Base-by-base conservation (phyloP, 2,888 invertebrate genomes). In the Amphimallon solstitiale region DNA sequence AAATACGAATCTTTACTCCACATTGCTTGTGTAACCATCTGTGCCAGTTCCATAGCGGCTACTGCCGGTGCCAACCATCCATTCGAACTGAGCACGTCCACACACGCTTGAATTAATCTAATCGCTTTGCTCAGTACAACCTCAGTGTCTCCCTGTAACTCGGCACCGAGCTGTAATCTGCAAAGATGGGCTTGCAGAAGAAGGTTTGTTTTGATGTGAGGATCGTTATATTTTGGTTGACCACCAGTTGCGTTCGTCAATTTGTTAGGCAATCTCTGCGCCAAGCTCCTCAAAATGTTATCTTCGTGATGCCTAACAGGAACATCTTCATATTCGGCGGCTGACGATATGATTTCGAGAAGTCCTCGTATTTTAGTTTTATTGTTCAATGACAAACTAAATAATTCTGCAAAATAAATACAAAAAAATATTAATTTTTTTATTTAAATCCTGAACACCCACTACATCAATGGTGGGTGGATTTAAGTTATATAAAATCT, bases 1-100 rank as follows among this genome's bases (percentile, higher is more conserved):
- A 99, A 86, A 79, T 98, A 97, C 0, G 97, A 95, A 84, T 99
- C 99, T 82, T 97, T 98, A 77, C 94, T 95, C 97, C 98, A 99
- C 97, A 99, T 97, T 7, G 98, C 98, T 84, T 99, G 99, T 0
- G 99, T 99, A 1, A 96, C 94, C 98, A 99, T 99, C 85, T 99
- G 99, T 0, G 98, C 97, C 76, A 99, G 85, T 84, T 99, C 99
- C 99, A 99, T 99, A 76, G 98, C 98, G 14, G 98, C 97, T 40
- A 99, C 94, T 2, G 98, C 99, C 0, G 99, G 98, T 0, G 95
- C 91, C 54, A 99, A 85, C 99, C 99, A 99, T 34, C 99, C 98
- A 76, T 97, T 98, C 46, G 95, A 95, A 79, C 92, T 93, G 37
- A 97, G 83, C 7, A 97, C 96, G 82, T 97, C 89, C 29, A 99